Percentiles rank a stretch among this genome's conserved stretches.
Conservation (phyloP, 2,113 vertebrate genomes). For the Ptyas mucosa region DNA sequence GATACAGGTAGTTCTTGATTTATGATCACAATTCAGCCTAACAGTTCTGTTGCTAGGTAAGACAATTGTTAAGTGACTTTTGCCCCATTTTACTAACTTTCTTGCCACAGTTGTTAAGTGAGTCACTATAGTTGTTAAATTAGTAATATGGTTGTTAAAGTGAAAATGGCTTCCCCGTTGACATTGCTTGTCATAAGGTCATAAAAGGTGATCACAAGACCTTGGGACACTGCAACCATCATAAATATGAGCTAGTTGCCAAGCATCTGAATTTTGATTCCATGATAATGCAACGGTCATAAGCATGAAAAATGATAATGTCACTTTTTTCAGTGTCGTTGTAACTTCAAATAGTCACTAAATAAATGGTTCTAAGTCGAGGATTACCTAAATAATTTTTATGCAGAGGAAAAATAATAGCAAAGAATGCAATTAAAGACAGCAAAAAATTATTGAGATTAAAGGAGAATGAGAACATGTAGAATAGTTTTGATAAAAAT, state of each 20-base stretch:
- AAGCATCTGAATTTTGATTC: background rate
- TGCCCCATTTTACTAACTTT: too few species aligned
- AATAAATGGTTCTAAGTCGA: too few species aligned
- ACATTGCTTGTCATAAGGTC: background rate
- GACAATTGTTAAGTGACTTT: too few species aligned
- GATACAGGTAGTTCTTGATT: too few species aligned
- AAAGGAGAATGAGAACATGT: background rate
- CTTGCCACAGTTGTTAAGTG: too few species aligned
- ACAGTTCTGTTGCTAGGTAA: too few species aligned
- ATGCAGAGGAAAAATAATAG: background rate
- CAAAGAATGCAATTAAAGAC: background rate
- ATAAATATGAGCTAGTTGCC: background rate
- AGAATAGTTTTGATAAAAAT: background rate
- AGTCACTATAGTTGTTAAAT: too few species aligned
- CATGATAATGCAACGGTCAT: background rate
- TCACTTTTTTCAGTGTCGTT: background rate
- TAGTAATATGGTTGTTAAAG: too few species aligned
- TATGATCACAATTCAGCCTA: too few species aligned
- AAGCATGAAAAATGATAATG: background rate
- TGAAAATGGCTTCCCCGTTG: too few species aligned
- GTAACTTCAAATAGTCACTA: too few species aligned
- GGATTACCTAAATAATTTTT: background rate
- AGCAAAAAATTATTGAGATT: background rate
- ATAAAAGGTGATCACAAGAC: background rate
- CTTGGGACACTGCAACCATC: background rate